Evolutionary conservation across 30 jellyfish, hydroid and myxozoan species (phyloP).

Genomic region (Mastigias papua): DNA sequence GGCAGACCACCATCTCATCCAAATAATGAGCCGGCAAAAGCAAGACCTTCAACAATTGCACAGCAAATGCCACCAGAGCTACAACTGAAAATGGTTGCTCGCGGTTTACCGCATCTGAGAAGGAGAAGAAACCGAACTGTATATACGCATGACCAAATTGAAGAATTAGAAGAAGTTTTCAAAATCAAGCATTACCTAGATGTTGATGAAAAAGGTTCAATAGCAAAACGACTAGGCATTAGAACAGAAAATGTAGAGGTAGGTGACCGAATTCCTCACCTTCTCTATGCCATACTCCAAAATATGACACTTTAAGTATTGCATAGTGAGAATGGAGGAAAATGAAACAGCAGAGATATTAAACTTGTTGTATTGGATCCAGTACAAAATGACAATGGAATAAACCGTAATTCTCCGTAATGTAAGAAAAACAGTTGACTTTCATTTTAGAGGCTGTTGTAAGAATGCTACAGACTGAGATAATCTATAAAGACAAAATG

Average conservation of each 20-base stretch:
- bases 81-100: conserved; percentile 64
- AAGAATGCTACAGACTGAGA: no score
- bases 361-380: no score
- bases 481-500: no score
- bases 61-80: conserved; percentile 63
- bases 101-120: conserved; percentile 67
- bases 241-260: conserved; percentile 82
- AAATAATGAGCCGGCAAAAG: conserved; percentile 41
- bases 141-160: conserved; percentile 79
- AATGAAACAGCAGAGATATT: no score
- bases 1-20: conserved; percentile 44
- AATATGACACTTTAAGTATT: no score
- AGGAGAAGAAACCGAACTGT: conserved; percentile 83
- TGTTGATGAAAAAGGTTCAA: conserved; percentile 71
- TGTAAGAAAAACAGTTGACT: no score
- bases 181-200: conserved; percentile 71
- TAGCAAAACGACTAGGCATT: conserved; percentile 65
- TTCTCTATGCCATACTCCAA: background rate
- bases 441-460: no score
- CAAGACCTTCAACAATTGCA: conserved; percentile 14
- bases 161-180: conserved; percentile 80
- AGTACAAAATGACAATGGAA: no score
- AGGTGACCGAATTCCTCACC: background rate
- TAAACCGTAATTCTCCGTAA: no score
- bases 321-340: no score